Evolutionary conservation across 2,113 vertebrate species (phyloP), one percentile per base, ranked within the genome.

Genomic region (Hippolais icterina): DNA sequence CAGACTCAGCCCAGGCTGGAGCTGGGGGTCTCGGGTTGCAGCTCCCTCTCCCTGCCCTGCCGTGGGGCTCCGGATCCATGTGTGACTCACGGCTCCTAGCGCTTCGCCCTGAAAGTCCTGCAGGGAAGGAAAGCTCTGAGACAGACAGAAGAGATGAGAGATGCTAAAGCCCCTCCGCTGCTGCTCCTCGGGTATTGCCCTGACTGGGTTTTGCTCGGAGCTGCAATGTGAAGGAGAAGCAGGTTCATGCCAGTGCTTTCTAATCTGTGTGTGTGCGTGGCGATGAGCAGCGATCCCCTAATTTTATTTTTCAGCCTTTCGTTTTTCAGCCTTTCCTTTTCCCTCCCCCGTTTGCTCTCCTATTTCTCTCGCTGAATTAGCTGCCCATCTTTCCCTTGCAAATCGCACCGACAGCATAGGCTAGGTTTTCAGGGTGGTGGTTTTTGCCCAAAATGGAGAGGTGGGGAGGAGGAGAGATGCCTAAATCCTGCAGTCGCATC

Each of bases 401-500:
- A 64, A 60, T 20, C 37, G 37, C 63, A 50, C 25, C 5, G 3
- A 61, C 80, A 78, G 86, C 72, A 6, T 31, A 12, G 59, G 37
- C 37, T 64, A 28, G n/a, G 6, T 41, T 75, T 87, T 53, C 23
- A 31, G 46, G 35, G 57, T 28, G 64, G 15, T 25, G 15, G 69
- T 88, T 84, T 61, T 52, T 79, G 60, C 54, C 64, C 77, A 76
- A 93, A 93, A 95, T 72, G 96, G 89, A 88, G 85, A 83, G 65
- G 72, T 71, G 57, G 72, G 89, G 91, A 90, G 88, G 83, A 91
- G 22, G 28, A 92, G 56, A 86, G 76, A 83, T 77, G 86, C 85
- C 78, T 42, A 80, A 89, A 97, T 87, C 86, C 96, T 46, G 57
- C 94, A 59, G 63, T 60, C 42, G 24, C 27, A 49, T 35, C 52